Conservation (phyloP, 2,797 vertebrate genomes). For the Otolemur crassicaudatus region DNA sequence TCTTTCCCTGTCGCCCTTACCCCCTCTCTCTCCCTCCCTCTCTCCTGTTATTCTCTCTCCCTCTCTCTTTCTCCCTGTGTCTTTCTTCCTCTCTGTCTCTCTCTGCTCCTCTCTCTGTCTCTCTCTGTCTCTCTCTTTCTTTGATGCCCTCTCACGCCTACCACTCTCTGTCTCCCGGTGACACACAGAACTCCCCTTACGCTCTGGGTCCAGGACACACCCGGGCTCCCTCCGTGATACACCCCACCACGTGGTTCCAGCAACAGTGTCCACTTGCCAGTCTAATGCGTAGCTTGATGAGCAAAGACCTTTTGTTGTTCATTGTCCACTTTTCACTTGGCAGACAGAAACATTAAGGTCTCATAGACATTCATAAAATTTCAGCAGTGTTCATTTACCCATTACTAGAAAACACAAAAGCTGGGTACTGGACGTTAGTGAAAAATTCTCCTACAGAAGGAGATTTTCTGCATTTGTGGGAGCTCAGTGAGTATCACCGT, state of each 20-base stretch:
- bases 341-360: neutral
- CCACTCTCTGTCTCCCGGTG: neutral
- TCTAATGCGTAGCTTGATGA: accelerated
- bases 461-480: neutral
- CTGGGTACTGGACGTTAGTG: neutral
- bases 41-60: too few relatives aligned
- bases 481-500: accelerated
- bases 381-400: neutral
- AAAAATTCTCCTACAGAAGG: too few relatives aligned
- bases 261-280: accelerated
- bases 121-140: neutral
- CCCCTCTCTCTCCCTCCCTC: accelerated
- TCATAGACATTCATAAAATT: accelerated
- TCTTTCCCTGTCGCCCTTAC: neutral
- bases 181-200: neutral
- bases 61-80: too few relatives aligned
- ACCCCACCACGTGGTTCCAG: neutral
- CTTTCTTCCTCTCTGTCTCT: neutral
- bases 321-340: accelerated
- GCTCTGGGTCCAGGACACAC: too few relatives aligned
- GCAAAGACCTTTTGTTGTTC: neutral
- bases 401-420: neutral
- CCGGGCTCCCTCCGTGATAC: too few relatives aligned
- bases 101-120: neutral
- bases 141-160: too few relatives aligned